Evolutionary conservation across 1,140 invertebrate genomes (phyloP), one percentile per base, ranked within the genome.

Genomic region (Megalonaias nervosa): DNA sequence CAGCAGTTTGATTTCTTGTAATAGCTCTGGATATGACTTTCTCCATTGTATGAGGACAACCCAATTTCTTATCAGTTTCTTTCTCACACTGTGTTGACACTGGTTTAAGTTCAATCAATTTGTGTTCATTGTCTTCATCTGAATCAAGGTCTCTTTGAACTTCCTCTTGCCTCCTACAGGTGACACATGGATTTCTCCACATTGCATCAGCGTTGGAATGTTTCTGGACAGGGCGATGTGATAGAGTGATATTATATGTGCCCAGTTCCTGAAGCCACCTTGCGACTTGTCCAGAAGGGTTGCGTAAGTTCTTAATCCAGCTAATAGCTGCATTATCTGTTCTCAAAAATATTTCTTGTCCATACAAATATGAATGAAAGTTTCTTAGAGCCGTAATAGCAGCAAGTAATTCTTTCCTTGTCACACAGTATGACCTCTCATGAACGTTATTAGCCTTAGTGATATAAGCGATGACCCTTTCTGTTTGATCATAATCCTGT

Each of bases 381-480:
- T 78, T 12, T 67, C 77, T 72, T 21, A 81, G 48, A 5, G 64
- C 71, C 23, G 38, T n/a, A 14, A 83, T 58, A 26, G 81, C 69
- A 23, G 81, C 82, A 16, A 82, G 73, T 12, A 85, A 61, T 72
- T 85, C 80, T 68, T 77, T 85, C 1, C 76, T 0, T 17, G 82
- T 84, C 1, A 77, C 71, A 69, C 82, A 84, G 81, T 93, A 93
- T 19, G 91, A 90, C 74, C 85, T 77, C 83, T 93, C 91, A 19
- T 90, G 80, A 23, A 21, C 69, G 55, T 69, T 82, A 13, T 85
- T 76, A 14, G 77, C 26, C 26, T 74, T 74, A 62, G 77, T 83
- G 14, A 61, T 73, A 71, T 82, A 87, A 6, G 82, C 82, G 9
- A 86, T 80, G 0, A 81, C 72, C 14, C 67, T 26, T 66, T 84